Base-by-base conservation (phyloP, 2,888 invertebrate species). In the Melieria omissa region DNA sequence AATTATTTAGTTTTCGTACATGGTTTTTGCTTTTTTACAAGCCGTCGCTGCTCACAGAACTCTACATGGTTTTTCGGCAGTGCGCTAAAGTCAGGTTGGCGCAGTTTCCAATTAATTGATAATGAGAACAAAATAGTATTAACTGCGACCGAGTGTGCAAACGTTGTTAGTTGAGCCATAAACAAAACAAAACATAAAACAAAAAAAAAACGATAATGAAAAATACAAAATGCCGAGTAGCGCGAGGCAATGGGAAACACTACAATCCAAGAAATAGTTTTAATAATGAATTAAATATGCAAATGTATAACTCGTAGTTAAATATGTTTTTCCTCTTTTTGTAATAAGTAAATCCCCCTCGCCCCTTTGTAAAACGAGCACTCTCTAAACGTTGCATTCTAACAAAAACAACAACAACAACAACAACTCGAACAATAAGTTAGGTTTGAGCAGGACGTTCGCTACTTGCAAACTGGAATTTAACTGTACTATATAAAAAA, bases 401-500 rank as follows among this genome's bases (percentile, higher is more conserved):
- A 29, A 29, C 29, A 29, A 29, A 29, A 29, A 29, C 29, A 29
- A 29, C 29, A 29, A 29, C 29, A 29, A 29, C 29, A 29, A 29
- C 29, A 29, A 16, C n/a, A 16, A 29, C 29, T 29, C 29, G 29
- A 29, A 29, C 6, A 52, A 52, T 9, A 52, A 52, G 14, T 52
- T 3, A 29, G 29, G 29, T 29, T 29, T 29, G 29, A 2, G 29
- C 29, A 29, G 29, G 29, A 29, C 29, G 14, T 52, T 52, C 14
- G 52, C 14, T 4, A 57, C 16, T 57, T 57, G 57, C 57, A 16
- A 60, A 52, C 49, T 61, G 45, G 45, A 61, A 68, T 61, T 68
- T 54, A 52, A 47, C 52, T 69, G 68, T 69, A 69, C 46, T 14
- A 69, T 62, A 62, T 62, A 42, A 47, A 41, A 42, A 47, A 41